Evolutionary conservation across 2,113 vertebrate genomes (phyloP).

Genomic region (Burhinus oedicnemus): DNA sequence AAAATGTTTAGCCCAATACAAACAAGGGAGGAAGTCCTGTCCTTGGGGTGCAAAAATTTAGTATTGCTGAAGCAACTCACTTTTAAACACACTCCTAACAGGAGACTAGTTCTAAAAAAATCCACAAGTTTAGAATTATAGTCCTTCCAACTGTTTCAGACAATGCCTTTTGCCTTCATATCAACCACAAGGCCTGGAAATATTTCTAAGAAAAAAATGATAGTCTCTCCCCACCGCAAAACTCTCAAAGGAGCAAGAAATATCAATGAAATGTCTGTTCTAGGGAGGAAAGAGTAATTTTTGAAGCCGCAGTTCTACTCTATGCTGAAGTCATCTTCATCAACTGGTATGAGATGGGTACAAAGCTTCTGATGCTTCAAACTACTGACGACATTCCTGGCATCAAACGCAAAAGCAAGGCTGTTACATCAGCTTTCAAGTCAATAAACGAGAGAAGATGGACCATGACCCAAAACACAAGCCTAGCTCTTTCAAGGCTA

Average conservation of each 20-base stretch:
- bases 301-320: neutral
- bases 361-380: neutral
- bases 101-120: neutral
- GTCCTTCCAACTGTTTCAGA: neutral
- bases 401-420: neutral
- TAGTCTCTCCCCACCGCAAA: neutral
- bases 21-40: neutral
- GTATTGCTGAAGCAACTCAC: neutral
- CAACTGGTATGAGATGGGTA: accelerated
- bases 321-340: neutral
- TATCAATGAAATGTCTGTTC: neutral
- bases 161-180: neutral
- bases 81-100: neutral
- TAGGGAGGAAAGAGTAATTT: neutral
- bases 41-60: neutral
- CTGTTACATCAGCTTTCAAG: neutral
- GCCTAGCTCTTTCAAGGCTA: neutral
- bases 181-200: neutral
- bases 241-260: neutral
- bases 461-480: neutral
- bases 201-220: neutral
- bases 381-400: neutral
- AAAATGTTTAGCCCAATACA: neutral
- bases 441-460: neutral
- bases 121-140: neutral